Evolutionary conservation across 2,888 invertebrate species (phyloP).

Genomic region (Mesorhabditis spiculigera): DNA sequence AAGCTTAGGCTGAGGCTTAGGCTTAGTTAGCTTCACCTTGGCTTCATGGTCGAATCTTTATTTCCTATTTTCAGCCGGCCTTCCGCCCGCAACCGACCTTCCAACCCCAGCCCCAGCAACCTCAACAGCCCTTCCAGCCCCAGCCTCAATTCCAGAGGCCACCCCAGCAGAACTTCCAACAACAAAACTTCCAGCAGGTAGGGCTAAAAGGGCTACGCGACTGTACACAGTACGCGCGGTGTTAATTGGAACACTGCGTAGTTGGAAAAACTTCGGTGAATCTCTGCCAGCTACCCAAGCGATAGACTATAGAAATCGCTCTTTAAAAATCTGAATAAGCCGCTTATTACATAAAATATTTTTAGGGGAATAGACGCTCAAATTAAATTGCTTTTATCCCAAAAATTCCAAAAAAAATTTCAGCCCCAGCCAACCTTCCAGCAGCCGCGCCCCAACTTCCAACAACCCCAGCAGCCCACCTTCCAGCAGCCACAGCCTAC

Average conservation of each 20-base stretch:
- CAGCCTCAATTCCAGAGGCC: constrained; percentile 12
- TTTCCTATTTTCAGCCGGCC: constrained; percentile 3
- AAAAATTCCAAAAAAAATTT: neutral
- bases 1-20: too few relatives aligned
- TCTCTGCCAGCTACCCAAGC: too few relatives aligned
- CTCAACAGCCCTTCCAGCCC: constrained; percentile 15
- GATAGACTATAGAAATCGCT: too few relatives aligned
- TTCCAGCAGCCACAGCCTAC: constrained; percentile 11
- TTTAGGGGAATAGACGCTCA: too few relatives aligned
- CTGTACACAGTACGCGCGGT: too few relatives aligned
- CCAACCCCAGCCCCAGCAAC: constrained; percentile 11
- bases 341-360: too few relatives aligned
- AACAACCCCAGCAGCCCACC: constrained; percentile 6
- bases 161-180: constrained; percentile 7
- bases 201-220: neutral
- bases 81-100: constrained; percentile 18
- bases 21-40: too few relatives aligned
- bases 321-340: too few relatives aligned
- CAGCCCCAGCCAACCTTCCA: constrained; percentile 9
- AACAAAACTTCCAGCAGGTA: constrained; percentile 8
- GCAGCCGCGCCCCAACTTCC: constrained; percentile 3
- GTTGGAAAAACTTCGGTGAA: too few relatives aligned
- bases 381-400: too few relatives aligned
- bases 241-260: too few relatives aligned
- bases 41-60: neutral